Conservation (phyloP, 2,797 vertebrate genomes). For the Champsocephalus esox region DNA sequence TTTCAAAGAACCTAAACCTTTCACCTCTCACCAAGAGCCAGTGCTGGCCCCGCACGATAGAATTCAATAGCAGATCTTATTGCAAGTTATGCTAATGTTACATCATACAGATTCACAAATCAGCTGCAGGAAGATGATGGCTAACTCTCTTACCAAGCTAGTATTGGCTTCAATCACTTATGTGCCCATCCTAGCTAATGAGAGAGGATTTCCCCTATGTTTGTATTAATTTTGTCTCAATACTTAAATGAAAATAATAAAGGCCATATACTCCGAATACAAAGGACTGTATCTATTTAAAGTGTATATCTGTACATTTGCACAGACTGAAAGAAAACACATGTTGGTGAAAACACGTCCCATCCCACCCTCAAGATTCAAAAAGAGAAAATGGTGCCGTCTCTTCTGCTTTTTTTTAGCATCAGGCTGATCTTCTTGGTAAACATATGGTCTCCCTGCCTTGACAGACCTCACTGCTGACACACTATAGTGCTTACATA, state of each 20-base stretch:
- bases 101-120: slow-evolving; percentile 31
- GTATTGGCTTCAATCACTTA: slow-evolving; percentile 27
- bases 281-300: not conserved
- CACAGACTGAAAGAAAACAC: not conserved
- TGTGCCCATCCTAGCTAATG: not conserved
- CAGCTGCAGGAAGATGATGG: slow-evolving; percentile 20
- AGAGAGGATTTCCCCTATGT: slow-evolving; percentile 3
- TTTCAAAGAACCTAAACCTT: not conserved
- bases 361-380: not conserved
- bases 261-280: not conserved
- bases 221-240: not conserved
- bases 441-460: slow-evolving; percentile 61
- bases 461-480: slow-evolving; percentile 51
- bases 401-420: not conserved
- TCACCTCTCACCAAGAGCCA: not conserved
- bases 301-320: not conserved
- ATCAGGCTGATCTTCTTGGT: slow-evolving; percentile 41
- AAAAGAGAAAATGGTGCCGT: not conserved
- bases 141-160: slow-evolving; percentile 1
- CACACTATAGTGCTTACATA: slow-evolving; percentile 28
- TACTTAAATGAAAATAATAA: not conserved
- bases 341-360: not conserved
- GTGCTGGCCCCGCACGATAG: slow-evolving; percentile 1
- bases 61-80: slow-evolving; percentile 23
- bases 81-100: slow-evolving; percentile 12